Evolutionary conservation across 2,888 invertebrate species (phyloP).

Genomic region (Cheilosia impressa): DNA sequence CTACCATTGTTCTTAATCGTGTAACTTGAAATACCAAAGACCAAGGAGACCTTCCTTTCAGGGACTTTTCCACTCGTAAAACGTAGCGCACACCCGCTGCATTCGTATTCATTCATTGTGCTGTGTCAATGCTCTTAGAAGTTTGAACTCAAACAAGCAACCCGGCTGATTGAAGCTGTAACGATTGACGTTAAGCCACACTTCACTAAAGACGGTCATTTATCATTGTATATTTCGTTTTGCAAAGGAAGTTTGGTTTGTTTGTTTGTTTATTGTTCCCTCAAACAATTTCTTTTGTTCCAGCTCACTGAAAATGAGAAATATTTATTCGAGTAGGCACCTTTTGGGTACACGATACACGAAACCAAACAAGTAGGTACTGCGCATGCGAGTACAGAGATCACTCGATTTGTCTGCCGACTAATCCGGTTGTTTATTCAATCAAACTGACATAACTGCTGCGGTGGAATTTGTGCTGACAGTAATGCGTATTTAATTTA

Average conservation of each 20-base stretch:
- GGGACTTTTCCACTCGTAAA: conserved; percentile 21
- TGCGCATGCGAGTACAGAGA: conserved; percentile 8
- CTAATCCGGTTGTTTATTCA: conserved; percentile 49
- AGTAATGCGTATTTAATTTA: conserved; percentile 19
- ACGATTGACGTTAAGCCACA: conserved; percentile 28
- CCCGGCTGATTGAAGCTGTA: conserved; percentile 33
- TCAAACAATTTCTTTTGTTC: background rate
- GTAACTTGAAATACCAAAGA: conserved; percentile 23
- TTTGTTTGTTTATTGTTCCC: conserved; percentile 4
- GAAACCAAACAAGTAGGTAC: conserved; percentile 14
- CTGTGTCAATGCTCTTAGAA: conserved; percentile 46
- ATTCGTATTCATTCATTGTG: conserved; percentile 21
- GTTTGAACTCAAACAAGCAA: conserved; percentile 28
- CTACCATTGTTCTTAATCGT: conserved; percentile 46
- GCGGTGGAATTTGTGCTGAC: background rate
- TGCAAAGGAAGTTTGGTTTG: conserved; percentile 5
- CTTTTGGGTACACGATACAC: conserved; percentile 6
- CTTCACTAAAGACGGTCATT: conserved; percentile 38
- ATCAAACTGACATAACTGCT: background rate
- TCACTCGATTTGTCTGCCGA: conserved; percentile 45
- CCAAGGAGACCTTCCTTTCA: conserved; percentile 30
- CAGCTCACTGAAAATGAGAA: conserved; percentile 4
- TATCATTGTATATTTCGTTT: conserved; percentile 23
- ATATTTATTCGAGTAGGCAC: background rate
- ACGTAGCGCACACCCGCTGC: background rate